Evolutionary conservation across 2,888 invertebrate species (phyloP).

Genomic region (Ophioninae sp.): DNA sequence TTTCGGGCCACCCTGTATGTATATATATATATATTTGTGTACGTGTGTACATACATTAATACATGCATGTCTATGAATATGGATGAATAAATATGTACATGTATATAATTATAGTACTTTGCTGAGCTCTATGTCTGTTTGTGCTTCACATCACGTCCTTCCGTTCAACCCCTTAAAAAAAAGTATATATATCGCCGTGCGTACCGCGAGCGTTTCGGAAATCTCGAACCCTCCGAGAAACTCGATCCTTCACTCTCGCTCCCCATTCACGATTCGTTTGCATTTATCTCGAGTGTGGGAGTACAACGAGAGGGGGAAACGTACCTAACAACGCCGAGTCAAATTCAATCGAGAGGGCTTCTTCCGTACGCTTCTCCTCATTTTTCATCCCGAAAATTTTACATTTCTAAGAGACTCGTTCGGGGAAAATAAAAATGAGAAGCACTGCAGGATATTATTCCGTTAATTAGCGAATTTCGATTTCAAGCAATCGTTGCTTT

Average conservation of each 20-base stretch:
- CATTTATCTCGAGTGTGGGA: slow-evolving; percentile 52
- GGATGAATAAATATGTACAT: neutral
- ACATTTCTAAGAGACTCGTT: neutral
- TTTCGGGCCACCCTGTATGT: too few relatives aligned
- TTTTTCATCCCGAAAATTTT: neutral
- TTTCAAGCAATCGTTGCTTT: slow-evolving; percentile 18
- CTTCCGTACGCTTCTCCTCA: neutral
- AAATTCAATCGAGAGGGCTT: slow-evolving; percentile 53
- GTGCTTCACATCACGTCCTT: neutral
- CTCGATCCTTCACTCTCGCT: slow-evolving; percentile 51
- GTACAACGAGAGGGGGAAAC: slow-evolving; percentile 26
- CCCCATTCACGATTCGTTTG: slow-evolving; percentile 39
- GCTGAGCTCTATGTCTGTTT: too few relatives aligned
- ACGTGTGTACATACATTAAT: too few relatives aligned
- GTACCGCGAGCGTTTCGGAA: slow-evolving; percentile 54
- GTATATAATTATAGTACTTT: neutral
- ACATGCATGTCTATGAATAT: neutral
- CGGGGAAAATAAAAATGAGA: neutral
- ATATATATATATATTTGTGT: too few relatives aligned
- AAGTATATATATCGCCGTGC: neutral
- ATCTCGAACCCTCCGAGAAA: slow-evolving; percentile 57
- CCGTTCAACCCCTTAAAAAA: slow-evolving; percentile 40
- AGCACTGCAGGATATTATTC: slow-evolving; percentile 11
- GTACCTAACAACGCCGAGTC: slow-evolving; percentile 31
- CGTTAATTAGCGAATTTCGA: slow-evolving; percentile 42